Base-by-base conservation (phyloP, 2,113 vertebrate genomes). In the Sciurus niger region DNA sequence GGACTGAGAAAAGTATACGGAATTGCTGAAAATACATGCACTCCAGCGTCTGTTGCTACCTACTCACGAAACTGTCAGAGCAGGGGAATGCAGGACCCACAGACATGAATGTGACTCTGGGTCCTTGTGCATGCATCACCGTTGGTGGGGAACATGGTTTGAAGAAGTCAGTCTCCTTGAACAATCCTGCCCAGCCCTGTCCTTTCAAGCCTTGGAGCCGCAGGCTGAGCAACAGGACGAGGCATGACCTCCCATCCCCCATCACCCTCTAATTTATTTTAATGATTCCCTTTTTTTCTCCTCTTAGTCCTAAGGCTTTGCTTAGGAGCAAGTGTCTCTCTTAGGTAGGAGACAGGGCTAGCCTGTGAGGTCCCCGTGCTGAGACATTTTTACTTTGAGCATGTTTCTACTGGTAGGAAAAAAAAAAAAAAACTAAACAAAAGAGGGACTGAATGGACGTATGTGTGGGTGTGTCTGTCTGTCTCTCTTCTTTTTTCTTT, bases 261-360 rank as follows among this genome's bases (percentile, higher is more conserved):
- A 90, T 89, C 55, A 40, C 97, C 92, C 95, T 83, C 92, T 97
- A 96, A 98, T 97, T 97, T 98, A 97, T 90, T 96, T 97, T 97
- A 97, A 97, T 98, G 92, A 96, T 93, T 96, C 84, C 96, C 48
- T 70, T n/a, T 63, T 30, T 43, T 25, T 1, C 40, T 67, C 18
- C 14, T 60, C 53, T 77, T 8, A 85, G 90, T 97, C 87, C 92
- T 90, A 63, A 83, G 93, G 92, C 97, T 98, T 95, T 96, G 51
- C 92, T 97, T 90, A 93, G 95, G 93, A 83, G 63, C 90, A 84
- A 97, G 82, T 78, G 93, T 51, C 79, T 93, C 60, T 90, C 90
- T 89, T 73, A 89, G 80, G 34, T 40, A 40, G 95, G 46, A 96
- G 65, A 92, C 96, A 84, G 40, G 91, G 82, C 28, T 28, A 34